These are phyloP conservation scores for Chrysomela aeneicollis DNA, from an alignment of 2,888 invertebrate genomes.

Conservation along the genomic window DNA sequence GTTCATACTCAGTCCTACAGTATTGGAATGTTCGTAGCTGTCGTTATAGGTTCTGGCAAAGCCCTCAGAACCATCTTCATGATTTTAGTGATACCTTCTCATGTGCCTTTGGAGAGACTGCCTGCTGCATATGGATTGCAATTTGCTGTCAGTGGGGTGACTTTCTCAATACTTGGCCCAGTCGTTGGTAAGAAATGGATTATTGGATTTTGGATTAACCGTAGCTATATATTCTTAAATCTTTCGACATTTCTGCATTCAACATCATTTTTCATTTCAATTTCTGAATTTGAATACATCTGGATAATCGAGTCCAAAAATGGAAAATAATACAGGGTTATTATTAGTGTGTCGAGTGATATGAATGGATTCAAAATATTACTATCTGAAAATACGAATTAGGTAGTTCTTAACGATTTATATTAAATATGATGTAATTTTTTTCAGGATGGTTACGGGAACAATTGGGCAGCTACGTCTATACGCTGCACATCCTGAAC, in stretches of 20 bases:
- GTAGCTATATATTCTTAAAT: background rate
- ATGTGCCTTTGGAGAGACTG: constrained; percentile 73
- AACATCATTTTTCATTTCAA: too few species aligned
- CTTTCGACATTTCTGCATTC: too few species aligned
- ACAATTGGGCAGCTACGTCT: constrained; percentile 65
- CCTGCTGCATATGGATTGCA: constrained; percentile 78
- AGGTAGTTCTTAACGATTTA: too few species aligned
- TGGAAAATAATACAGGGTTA: too few species aligned
- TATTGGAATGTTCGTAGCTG: constrained; percentile 67
- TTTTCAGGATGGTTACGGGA: constrained; percentile 71
- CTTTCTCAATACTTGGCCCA: constrained; percentile 70
- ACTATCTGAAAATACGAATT: too few species aligned
- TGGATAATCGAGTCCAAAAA: too few species aligned
- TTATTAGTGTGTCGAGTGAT: too few species aligned
- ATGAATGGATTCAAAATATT: too few species aligned
- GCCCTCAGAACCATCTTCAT: constrained; percentile 77
- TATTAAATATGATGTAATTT: too few species aligned
- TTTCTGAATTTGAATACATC: too few species aligned
- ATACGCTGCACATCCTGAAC: constrained; percentile 72
- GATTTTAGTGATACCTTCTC: constrained; percentile 75
- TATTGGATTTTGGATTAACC: background rate
- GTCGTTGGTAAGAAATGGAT: constrained; percentile 66
- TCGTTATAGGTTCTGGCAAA: constrained; percentile 75
- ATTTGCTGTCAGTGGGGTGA: constrained; percentile 71
- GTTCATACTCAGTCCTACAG: constrained; percentile 68